Percentiles rank a stretch among this genome's conserved stretches.
phyloP scores from a whole-genome alignment of 2,888 invertebrate species.

The Aquatica leii region DNA sequence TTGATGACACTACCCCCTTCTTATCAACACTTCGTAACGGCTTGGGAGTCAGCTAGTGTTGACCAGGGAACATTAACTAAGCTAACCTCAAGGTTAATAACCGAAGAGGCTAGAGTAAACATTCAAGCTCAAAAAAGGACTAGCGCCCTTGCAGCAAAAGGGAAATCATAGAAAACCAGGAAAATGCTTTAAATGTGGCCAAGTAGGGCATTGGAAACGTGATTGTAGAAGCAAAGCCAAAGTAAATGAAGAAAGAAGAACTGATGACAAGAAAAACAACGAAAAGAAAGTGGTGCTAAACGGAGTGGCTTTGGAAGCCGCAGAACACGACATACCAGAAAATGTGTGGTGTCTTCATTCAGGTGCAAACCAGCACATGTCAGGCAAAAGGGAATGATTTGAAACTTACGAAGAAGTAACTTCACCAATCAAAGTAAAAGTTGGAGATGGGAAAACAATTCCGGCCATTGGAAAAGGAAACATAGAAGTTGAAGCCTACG shows the following conservation, averaged over 20 bases:
- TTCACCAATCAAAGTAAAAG: no score
- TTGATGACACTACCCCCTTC: no score
- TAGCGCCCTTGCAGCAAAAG: constrained; percentile 1
- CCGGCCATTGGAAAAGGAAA: no score
- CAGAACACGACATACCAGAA: background rate
- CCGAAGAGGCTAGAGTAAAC: constrained; percentile 3
- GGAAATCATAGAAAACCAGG: background rate
- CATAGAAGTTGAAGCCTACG: no score
- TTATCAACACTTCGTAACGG: no score
- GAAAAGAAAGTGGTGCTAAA: constrained; percentile 2
- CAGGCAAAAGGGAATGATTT: constrained; percentile 4
- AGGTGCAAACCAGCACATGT: constrained; percentile 1
- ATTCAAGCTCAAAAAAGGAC: background rate
- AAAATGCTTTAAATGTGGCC: no score
- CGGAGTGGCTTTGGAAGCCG: background rate
- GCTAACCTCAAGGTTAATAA: constrained; percentile 3
- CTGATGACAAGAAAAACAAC: no score
- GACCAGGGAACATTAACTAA: background rate
- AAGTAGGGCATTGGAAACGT: constrained; percentile 1
- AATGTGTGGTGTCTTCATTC: background rate
- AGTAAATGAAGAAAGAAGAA: background rate
- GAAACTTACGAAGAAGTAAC: background rate
- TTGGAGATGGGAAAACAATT: no score
- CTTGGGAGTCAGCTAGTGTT: no score
- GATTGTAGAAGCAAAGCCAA: background rate